Base-by-base conservation (phyloP, 2,113 vertebrate species). In the Raja brachyura region DNA sequence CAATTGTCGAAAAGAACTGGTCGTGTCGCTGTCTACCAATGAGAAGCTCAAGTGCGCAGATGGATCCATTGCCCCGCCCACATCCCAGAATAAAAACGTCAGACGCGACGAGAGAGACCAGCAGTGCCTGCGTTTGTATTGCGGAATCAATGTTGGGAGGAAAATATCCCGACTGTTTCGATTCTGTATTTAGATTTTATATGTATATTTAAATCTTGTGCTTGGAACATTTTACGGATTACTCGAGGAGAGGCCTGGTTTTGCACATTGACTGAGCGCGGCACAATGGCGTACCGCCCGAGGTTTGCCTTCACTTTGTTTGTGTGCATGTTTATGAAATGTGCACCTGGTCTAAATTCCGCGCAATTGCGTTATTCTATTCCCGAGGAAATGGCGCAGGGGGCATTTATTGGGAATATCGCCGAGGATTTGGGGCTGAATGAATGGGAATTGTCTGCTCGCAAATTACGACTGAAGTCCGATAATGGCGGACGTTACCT, bases 401-500 rank as follows among this genome's bases (percentile, higher is more conserved):
- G 39, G 39, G 39, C 39, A 48, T 48, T 48, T 48, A 3, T 48
- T 48, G 39, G 39, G 39, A 48, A 48, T 48, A 48, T 48, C 39
- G 39, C 39, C 3, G 39, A 1, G 39, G 39, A 48, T 48, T 48
- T 48, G 39, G 39, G 39, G 1, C 39, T 48, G 39, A 48, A 48
- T 48, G 39, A 1, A 48, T 3, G 39, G 39, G 1, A 48, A 48
- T 3, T 48, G 39, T 48, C 39, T 1, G 39, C 39, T 48, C 39
- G 39, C 39, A 48, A 48, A 48, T 48, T 48, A 92, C 94, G 96
- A 93, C 96, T 98, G 93, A 96, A 97, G 94, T 97, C 96, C 14
- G 95, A 95, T 94, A 95, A 97, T 94, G 96, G 94, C 94, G 95
- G 95, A 94, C 97, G 97, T 93, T 97, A 97, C 94, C 96, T 98